Base-by-base conservation (phyloP, 1,140 invertebrate genomes). In the Oedothorax gibbosus region DNA sequence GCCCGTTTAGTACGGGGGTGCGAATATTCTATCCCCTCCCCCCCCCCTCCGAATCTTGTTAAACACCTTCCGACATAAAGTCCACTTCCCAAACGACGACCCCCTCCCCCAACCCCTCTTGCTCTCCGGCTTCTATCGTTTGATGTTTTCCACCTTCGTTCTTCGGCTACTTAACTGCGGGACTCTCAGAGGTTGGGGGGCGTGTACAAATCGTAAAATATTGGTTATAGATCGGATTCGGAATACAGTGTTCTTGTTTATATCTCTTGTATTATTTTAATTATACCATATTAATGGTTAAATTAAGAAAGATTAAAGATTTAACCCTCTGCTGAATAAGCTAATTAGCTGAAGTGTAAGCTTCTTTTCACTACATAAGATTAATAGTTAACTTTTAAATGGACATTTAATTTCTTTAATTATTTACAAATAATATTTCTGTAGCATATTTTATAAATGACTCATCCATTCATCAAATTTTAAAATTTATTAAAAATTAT, bases 11-110 rank as follows among this genome's bases (percentile, higher is more conserved):
- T 18, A 21, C 68, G 60, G 72, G 62, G 76, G 76, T 79, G 76
- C 62, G 50, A 79, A 79, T 21, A 21, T 75, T 50, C n/a, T n/a
- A n/a, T n/a, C n/a, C n/a, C 71, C 51, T 21, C 35, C 54, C 53
- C 66, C 66, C 76, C 62, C 56, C 66, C 76, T 49, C 56, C 76
- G 62, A 66, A 35, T 71, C 81, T 84, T 84, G 81, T 84, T 84
- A 84, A 84, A 84, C 81, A 84, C 81, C 81, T 84, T 84, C 81
- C 81, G 81, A 84, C 81, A 84, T 84, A 84, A 84, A 84, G 81
- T 84, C 81, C 81, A 84, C 81, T 84, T 84, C 81, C 81, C 81
- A 68, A 84, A 84, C 81, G 81, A 84, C 79, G 73, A 69, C 69
- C 64, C 79, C 65, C 60, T 79, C 72, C 53, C 64, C 56, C 78